Base-by-base conservation (phyloP, 1,140 invertebrate genomes). In the Drosophila miranda region DNA sequence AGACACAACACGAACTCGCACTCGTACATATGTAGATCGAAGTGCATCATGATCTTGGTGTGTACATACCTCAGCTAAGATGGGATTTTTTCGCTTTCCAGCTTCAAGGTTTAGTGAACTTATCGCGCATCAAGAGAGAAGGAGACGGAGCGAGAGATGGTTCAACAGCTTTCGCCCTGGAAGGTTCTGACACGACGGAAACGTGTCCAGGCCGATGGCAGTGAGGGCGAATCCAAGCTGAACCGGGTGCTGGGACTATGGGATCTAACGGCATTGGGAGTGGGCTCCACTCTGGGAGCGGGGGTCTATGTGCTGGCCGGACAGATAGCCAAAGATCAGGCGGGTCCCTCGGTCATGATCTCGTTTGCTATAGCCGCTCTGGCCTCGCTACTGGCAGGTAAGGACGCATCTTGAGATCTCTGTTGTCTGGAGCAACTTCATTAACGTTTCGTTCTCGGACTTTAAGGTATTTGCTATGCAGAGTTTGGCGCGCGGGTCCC, bases 231-330 rank as follows among this genome's bases (percentile, higher is more conserved):
- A 4, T 68, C 62, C 1, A 90, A 90, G 51, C 67, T 90, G 1
- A 90, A 90, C 50, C 76, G 89, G 23, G 95, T 95, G 41, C 92
- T 98, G 7, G 94, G 93, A 3, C 94, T 95, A 0, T 91, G 95
- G 44, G 96, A 97, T 90, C 92, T 97, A 6, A 96, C 95, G 0
- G 94, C 95, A 1, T 89, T 97, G 1, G 96, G 96, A 42, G 94
- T 98, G 21, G 96, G 97, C 8, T 96, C 95, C 66, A 98, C 96
- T 0, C 90, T 98, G 8, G 97, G 97, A 4, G 95, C 97, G 23
- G 97, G 97, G 13, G 95, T 98, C 11, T 98, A 98, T 92, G 96
- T 98, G 6, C 90, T 98, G 21, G 96, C 96, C 14, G 97, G 97
- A 9, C 94, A 96, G 67, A 96, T 97, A n/a, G 95, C 96, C 21